Conservation (phyloP, 2,113 vertebrate genomes). For the Gymnogyps californianus region DNA sequence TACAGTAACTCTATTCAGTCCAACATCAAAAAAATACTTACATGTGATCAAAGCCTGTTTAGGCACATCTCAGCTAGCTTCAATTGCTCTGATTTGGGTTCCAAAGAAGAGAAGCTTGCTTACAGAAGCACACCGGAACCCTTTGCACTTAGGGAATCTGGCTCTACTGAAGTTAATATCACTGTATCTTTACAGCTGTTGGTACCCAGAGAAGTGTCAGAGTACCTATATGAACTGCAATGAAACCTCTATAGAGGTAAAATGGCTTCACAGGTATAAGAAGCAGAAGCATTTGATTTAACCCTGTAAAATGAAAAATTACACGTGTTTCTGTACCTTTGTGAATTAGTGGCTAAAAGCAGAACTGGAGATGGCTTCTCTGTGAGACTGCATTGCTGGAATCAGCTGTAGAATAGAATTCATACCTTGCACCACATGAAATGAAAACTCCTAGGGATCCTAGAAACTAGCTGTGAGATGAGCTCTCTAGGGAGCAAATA, state of each 20-base stretch:
- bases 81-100: neutral
- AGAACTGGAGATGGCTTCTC: neutral
- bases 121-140: neutral
- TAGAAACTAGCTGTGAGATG: slow-evolving; percentile 39
- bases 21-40: neutral
- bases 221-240: neutral
- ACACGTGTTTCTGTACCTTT: neutral
- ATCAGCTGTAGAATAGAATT: neutral
- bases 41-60: neutral
- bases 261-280: neutral
- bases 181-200: neutral
- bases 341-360: neutral
- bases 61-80: neutral
- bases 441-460: slow-evolving; percentile 17
- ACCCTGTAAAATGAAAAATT: neutral
- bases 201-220: neutral
- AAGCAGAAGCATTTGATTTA: neutral
- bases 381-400: neutral
- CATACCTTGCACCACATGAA: neutral
- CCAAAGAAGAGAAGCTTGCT: neutral
- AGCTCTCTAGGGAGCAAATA: slow-evolving; percentile 64
- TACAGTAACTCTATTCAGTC: neutral
- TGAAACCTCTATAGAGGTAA: neutral
- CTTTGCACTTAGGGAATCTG: neutral
- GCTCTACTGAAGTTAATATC: neutral